A percentile compares a stretch with the other conserved stretches of the same genome.
phyloP scores from a whole-genome alignment of 2,888 invertebrate genomes.

The Leucophenga montana region DNA sequence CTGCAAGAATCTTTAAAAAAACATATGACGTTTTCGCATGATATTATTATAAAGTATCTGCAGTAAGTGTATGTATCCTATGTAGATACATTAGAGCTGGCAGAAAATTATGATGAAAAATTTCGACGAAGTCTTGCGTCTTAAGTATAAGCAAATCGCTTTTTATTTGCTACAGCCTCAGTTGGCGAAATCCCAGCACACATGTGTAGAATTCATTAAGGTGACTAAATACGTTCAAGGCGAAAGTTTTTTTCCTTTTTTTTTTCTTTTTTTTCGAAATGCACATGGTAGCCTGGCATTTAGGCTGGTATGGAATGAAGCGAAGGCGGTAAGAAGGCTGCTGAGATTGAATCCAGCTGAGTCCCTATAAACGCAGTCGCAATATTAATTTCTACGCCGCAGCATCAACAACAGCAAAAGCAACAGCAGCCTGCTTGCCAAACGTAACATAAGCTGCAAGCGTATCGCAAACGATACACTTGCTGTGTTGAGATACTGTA shows the following conservation, averaged over 20 bases:
- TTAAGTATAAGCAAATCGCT: slow-evolving; percentile 9
- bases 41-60: slow-evolving; percentile 16
- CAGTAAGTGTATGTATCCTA: background rate
- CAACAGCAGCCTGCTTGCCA: slow-evolving; percentile 33
- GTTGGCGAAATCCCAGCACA: slow-evolving; percentile 50
- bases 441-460: slow-evolving; percentile 63
- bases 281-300: slow-evolving; percentile 33
- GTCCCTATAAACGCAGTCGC: slow-evolving; percentile 5
- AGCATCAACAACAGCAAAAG: slow-evolving; percentile 16
- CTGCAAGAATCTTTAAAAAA: background rate
- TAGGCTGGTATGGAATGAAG: slow-evolving; percentile 36
- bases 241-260: slow-evolving; percentile 6
- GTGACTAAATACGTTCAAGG: slow-evolving; percentile 61
- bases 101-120: too few species aligned
- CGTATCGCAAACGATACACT: slow-evolving; percentile 34
- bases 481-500: slow-evolving; percentile 34
- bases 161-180: background rate
- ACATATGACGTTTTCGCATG: slow-evolving; percentile 20
- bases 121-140: too few species aligned
- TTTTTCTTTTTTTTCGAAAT: slow-evolving; percentile 7
- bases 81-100: background rate
- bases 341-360: background rate
- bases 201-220: slow-evolving; percentile 67
- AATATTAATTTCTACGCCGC: slow-evolving; percentile 60
- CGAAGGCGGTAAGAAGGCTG: background rate